phyloP scores from a whole-genome alignment of 2,797 vertebrate genomes.

The Melanotaenia parkinsoni region DNA sequence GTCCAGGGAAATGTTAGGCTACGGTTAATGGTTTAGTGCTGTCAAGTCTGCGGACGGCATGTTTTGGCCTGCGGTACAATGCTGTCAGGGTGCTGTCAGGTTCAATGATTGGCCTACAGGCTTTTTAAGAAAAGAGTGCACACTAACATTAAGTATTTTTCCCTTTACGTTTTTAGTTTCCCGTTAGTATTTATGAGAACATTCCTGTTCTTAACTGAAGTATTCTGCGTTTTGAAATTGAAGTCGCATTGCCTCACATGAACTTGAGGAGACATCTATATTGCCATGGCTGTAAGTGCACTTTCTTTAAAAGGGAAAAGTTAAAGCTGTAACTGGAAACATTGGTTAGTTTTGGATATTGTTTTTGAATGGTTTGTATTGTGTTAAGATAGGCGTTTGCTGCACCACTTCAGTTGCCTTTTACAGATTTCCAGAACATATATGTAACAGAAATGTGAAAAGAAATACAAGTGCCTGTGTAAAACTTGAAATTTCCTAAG shows the following conservation, averaged over 20 bases:
- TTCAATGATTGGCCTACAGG: conserved; percentile 13
- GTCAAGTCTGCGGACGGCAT: conserved; percentile 25
- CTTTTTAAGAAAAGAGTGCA: conserved; percentile 11
- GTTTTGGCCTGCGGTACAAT: conserved; percentile 16
- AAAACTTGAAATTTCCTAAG: conserved; percentile 75
- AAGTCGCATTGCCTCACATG: conserved; percentile 64
- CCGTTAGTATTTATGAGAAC: conserved; percentile 48
- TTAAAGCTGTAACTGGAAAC: conserved; percentile 47
- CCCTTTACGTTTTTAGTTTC: conserved; percentile 31
- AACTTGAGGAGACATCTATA: conserved; percentile 48
- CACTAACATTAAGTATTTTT: conserved; percentile 30
- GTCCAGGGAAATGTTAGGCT: conserved; percentile 35
- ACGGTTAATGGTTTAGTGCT: conserved; percentile 43
- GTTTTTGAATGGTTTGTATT: conserved; percentile 37
- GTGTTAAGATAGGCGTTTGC: conserved; percentile 46
- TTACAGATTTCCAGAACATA: conserved; percentile 58
- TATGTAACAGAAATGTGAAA: conserved; percentile 72
- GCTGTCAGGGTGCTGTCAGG: conserved; percentile 19
- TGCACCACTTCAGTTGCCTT: conserved; percentile 58
- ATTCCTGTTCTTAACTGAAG: conserved; percentile 56
- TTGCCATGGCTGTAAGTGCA: conserved; percentile 64
- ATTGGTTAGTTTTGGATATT: conserved; percentile 31
- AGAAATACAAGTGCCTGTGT: conserved; percentile 51
- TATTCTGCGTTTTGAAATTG: conserved; percentile 44
- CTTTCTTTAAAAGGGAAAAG: conserved; percentile 46